Evolutionary conservation across 2,113 vertebrate species (phyloP), one percentile per base, ranked within the genome.

Genomic region (Hucho hucho): DNA sequence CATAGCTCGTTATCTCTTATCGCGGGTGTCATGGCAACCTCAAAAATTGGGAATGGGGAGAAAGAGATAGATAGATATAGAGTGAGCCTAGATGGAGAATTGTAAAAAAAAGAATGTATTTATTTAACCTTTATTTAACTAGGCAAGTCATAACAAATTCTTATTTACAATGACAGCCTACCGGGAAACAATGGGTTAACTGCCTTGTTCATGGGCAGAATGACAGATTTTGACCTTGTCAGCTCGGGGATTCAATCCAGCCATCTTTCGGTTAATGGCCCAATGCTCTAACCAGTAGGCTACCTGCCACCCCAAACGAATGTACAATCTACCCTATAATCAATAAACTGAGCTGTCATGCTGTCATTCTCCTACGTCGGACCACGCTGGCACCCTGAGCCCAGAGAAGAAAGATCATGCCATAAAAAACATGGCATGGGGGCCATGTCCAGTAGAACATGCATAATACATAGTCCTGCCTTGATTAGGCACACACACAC

Each of bases 381-480:
- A 56, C 6, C 22, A 65, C 75, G 25, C 1, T 69, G 53, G 84
- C 80, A 78, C 76, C 75, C 16, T 6, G 59, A 25, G 59, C 29
- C 43, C 61, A 9, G 65, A 18, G 29, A 61, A 86, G 84, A 89
- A 82, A 70, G 78, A 89, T 89, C 78, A 22, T 6, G 77, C 79
- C 71, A 87, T 90, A 86, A 91, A 90, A 86, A 85, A 90, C 86
- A 91, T 77, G 79, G 83, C 85, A 78, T 26, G 49, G 74, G 20
- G 85, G 70, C 78, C 71, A 63, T 61, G 83, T 84, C 81, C 78
- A 64, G 84, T 67, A 74, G 76, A 73, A 61, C 66, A 80, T 79
- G 75, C 72, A 83, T 85, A 83, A 84, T 65, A 85, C 83, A 85
- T 81, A 70, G 20, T 69, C 73, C 68, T 63, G 79, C 81, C 78